Evolutionary conservation across 2,888 invertebrate species (phyloP), one percentile per base, ranked within the genome.

Genomic region (Pediacus dermestoides): DNA sequence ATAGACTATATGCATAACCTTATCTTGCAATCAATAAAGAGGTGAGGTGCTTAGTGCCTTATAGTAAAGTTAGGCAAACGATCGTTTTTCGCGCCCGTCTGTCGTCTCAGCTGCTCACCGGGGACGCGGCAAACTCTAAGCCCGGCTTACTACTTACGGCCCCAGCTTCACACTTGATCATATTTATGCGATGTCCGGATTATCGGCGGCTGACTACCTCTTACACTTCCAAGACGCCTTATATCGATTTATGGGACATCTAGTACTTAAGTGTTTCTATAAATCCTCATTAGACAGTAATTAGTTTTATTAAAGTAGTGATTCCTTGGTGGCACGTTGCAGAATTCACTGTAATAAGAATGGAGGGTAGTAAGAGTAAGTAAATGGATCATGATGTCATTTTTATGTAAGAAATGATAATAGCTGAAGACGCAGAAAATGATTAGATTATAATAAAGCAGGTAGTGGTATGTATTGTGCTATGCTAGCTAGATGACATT

Each of bases 131-230:
- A 67, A 70, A 70, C 68, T 70, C 59, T 70, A 70, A 70, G 70
- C 70, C 61, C 48, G 66, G 69, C 70, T 70, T 68, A 69, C 60
- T 64, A 63, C 66, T 68, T 63, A 63, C 65, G 63, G 66, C 63
- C 66, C 67, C 60, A 66, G 68, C 64, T 68, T 69, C 68, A 70
- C 69, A 70, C 69, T 70, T 67, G 70, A 71, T 71, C 70, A 71
- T 71, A 70, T 70, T 71, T 70, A 71, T 70, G 70, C 69, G 69
- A 68, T 68, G 68, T 64, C 63, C 62, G 68, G 70, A 70, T 71
- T 71, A 71, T 70, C 70, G 66, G 63, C 59, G 53, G 63, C 58
- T 61, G 65, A 61, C 65, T 66, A 60, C 64, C 64, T 61, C 65
- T 63, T 64, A 61, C 61, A 63, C 62, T 64, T 66, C 61, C 62